phyloP scores from a whole-genome alignment of 64 coral and sea anemone species.

The Montipora efflorescens region DNA sequence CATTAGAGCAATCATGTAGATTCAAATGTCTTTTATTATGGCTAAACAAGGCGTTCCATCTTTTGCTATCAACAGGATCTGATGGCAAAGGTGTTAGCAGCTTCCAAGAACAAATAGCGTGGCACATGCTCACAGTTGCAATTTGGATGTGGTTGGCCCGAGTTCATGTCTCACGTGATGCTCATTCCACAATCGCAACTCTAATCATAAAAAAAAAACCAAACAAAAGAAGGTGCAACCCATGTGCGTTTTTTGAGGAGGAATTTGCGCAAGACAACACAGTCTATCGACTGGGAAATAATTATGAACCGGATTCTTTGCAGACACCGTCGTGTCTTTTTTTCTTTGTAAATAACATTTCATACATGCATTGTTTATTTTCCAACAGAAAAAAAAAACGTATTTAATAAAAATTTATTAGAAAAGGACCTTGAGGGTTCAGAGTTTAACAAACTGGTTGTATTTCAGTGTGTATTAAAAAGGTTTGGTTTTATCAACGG shows the following conservation, averaged over 20 bases:
- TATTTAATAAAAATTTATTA: not conserved
- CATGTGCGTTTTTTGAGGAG: not conserved
- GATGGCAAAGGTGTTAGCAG: conserved; percentile 74
- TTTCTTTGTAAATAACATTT: not conserved
- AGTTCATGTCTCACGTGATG: not conserved
- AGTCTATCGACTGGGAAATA: not conserved
- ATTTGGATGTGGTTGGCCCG: not conserved
- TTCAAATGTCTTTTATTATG: not conserved
- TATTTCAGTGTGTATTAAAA: no score
- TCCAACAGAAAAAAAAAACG: not conserved
- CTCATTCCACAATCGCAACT: not conserved
- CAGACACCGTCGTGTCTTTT: not conserved
- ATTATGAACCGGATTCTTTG: not conserved
- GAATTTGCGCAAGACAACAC: not conserved
- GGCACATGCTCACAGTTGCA: not conserved
- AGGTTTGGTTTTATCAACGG: no score
- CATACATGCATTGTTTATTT: not conserved
- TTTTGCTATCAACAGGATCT: conserved; percentile 45
- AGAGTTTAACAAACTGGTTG: not conserved
- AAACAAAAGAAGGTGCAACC: not conserved
- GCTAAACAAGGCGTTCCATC: not conserved
- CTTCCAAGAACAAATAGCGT: conserved; percentile 58
- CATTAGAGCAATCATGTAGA: not conserved
- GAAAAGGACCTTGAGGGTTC: not conserved
- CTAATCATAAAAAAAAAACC: not conserved